Percentiles rank a stretch among this genome's conserved stretches.
phyloP scores from a whole-genome alignment of 1,140 invertebrate species.

The Catajapyx aquilonaris region DNA sequence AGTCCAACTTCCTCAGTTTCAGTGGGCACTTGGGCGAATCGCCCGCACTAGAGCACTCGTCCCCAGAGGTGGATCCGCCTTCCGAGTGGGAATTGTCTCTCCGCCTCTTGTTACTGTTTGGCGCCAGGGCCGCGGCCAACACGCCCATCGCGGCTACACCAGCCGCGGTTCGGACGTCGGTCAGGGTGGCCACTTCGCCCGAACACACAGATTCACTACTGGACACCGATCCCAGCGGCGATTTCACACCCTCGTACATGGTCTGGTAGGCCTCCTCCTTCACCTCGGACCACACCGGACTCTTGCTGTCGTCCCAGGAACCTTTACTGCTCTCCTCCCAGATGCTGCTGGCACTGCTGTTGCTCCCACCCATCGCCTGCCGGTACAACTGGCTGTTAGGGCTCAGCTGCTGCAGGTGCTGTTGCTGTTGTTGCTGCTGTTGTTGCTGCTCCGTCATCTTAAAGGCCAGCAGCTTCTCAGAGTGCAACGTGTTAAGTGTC shows the following conservation, averaged over 20 bases:
- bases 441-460: conserved; percentile 75
- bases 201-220: conserved; percentile 57
- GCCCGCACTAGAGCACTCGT: conserved; percentile 25
- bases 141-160: conserved; percentile 19
- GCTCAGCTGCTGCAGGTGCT: conserved; percentile 8
- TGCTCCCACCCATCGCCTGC: conserved; percentile 29
- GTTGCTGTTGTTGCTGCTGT: conserved; percentile 37
- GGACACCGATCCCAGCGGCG: conserved; percentile 61
- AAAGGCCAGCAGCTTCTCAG: conserved; percentile 83
- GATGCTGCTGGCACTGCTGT: conserved; percentile 4
- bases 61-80: conserved; percentile 39
- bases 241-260: conserved; percentile 50
- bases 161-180: conserved; percentile 30
- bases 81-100: conserved; percentile 38
- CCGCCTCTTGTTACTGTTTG: conserved; percentile 37
- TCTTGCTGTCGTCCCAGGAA: conserved; percentile 22
- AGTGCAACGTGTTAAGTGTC: conserved; percentile 86
- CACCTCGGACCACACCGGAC: conserved; percentile 23
- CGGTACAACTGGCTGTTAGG: conserved; percentile 10
- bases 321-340: background rate
- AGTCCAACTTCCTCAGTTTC: conserved; percentile 57
- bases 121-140: conserved; percentile 51
- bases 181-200: conserved; percentile 34
- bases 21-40: conserved; percentile 10
- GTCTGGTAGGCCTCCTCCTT: conserved; percentile 18